A percentile compares a stretch with the other conserved stretches of the same genome.
Evolutionary conservation across 2,113 vertebrate species (phyloP).

Genomic region (Gasterosteus aculeatus): DNA sequence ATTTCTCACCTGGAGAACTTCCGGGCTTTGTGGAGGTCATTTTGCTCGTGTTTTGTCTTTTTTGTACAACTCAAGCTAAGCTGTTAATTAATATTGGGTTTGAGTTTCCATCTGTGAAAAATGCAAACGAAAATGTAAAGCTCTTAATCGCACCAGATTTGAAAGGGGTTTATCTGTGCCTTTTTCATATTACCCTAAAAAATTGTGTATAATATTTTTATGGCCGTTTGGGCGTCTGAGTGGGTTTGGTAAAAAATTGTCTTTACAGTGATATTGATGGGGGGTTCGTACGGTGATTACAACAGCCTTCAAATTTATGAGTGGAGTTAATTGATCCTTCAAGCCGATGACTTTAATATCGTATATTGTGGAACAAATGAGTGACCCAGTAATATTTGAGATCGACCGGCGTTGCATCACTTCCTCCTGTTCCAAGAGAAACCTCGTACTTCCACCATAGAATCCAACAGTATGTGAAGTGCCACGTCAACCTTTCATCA

Average conservation of each 20-base stretch:
- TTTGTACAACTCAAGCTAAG: slow-evolving; percentile 20
- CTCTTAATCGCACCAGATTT: slow-evolving; percentile 2
- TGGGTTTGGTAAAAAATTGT: not conserved
- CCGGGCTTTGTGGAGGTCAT: not conserved
- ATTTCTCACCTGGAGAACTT: not conserved
- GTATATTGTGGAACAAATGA: too few species aligned
- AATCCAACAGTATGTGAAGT: slow-evolving; percentile 5
- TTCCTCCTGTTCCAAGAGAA: not conserved
- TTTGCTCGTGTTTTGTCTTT: slow-evolving; percentile 6
- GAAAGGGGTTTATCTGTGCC: slow-evolving; percentile 2
- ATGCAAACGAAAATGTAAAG: not conserved
- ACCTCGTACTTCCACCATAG: not conserved
- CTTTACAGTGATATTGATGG: not conserved
- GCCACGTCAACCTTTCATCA: slow-evolving; percentile 36
- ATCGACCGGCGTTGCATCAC: not conserved
- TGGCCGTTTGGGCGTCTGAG: not conserved
- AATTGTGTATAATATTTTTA: not conserved
- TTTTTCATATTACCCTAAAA: slow-evolving; percentile 7
- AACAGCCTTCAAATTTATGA: slow-evolving; percentile 8
- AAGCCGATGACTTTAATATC: slow-evolving; percentile 23
- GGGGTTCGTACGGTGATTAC: not conserved
- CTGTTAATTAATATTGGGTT: slow-evolving; percentile 25
- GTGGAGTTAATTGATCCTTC: slow-evolving; percentile 30
- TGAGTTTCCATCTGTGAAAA: slow-evolving; percentile 18
- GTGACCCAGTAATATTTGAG: not conserved